These are phyloP conservation scores for Stegostoma tigrinum DNA, from an alignment of 2,113 vertebrate genomes.

Conservation along the genomic window DNA sequence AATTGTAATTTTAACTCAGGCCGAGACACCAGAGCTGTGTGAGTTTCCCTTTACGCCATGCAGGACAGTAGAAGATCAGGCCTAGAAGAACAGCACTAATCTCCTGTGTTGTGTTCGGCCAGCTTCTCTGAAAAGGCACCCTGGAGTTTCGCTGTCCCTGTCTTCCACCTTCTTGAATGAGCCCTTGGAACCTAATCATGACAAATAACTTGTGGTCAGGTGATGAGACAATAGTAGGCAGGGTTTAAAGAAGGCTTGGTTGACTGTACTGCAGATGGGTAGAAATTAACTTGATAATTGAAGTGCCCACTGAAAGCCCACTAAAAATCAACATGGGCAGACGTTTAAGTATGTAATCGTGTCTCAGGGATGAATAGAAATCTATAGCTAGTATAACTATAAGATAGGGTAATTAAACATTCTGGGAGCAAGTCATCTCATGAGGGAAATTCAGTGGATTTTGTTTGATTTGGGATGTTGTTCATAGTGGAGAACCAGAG, in stretches of 20 bases:
- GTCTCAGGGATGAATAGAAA: neutral
- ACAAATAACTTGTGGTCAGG: neutral
- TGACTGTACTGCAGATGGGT: neutral
- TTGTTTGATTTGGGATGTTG: neutral
- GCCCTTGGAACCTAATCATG: neutral
- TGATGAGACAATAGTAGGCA: neutral
- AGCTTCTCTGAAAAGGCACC: neutral
- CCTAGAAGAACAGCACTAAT: neutral
- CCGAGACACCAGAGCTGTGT: neutral
- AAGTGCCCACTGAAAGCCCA: neutral
- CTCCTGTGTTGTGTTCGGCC: neutral
- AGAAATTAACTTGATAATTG: neutral
- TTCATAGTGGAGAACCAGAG: neutral
- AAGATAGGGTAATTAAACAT: neutral
- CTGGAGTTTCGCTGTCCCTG: neutral
- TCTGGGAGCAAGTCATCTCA: neutral
- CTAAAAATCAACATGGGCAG: neutral
- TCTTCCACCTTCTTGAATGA: neutral
- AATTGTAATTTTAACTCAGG: neutral
- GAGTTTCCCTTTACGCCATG: neutral
- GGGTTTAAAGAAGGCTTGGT: neutral
- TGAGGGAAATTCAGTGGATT: neutral
- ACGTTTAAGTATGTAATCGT: neutral
- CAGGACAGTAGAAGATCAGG: neutral
- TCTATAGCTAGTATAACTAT: neutral